Evolutionary conservation across 2,888 invertebrate genomes (phyloP), one percentile per base, ranked within the genome.

Genomic region (Uropetala carovei): DNA sequence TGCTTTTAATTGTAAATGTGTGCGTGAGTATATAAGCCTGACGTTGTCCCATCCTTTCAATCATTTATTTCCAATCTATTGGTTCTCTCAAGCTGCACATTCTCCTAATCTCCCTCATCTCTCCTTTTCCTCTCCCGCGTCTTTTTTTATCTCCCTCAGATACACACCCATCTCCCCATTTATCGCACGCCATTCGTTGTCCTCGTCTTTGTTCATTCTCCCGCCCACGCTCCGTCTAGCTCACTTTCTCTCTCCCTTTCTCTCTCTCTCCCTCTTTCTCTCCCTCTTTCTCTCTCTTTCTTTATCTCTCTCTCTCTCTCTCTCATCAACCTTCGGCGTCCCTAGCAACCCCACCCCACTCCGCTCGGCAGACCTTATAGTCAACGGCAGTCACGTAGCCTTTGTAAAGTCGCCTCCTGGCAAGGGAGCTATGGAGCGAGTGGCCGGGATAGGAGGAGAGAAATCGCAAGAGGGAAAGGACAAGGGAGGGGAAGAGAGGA

Each of bases 321-420:
- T 68, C 68, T 68, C 68, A 68, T 68, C 68, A 68, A 68, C 68
- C 68, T 68, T 22, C n/a, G 68, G 68, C 18, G 68, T n/a, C 68
- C 22, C 68, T 68, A 10, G 18, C 68, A 68, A 68, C 27, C 27
- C 75, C 22, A 75, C 11, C 18, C 75, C 13, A 27, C 22, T 75
- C 43, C 43, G 5, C 43, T 43, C 43, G 43, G 43, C 75, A 68
- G 68, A 68, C 68, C 68, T 68, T 68, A 68, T 68, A 68, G 68
- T 68, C 68, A 68, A 68, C 68, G 75, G 75, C 75, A 75, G 75
- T 75, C 75, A 75, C 75, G 75, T 75, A 75, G 75, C 18, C 75
- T 75, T 27, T 27, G 75, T 27, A 11, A n/a, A 68, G n/a, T 68
- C n/a, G 68, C n/a, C 68, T 64, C n/a, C 68, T 64, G 64, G 64